Conservation (phyloP, 2,113 vertebrate genomes). For the Casuarius casuarius region DNA sequence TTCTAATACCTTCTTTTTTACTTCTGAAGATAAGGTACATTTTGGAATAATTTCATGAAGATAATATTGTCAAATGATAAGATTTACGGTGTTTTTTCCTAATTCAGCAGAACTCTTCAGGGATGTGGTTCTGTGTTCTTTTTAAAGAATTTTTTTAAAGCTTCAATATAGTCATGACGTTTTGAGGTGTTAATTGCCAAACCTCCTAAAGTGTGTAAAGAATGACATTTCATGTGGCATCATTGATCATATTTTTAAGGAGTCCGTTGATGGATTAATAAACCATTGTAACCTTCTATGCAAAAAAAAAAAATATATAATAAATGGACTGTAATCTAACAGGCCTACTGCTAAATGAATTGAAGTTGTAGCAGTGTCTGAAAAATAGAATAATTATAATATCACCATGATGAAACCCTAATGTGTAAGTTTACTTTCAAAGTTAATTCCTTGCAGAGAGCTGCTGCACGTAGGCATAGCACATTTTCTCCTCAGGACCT, state of each 20-base stretch:
- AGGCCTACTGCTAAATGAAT: slow-evolving; percentile 73
- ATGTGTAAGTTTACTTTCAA: slow-evolving; percentile 5
- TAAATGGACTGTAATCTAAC: slow-evolving; percentile 73
- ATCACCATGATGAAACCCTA: not conserved
- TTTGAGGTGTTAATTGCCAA: slow-evolving; percentile 72
- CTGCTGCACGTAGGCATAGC: not conserved
- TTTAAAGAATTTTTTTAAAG: slow-evolving; percentile 40
- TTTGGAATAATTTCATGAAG: slow-evolving; percentile 56
- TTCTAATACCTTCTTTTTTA: not conserved
- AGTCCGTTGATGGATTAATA: slow-evolving; percentile 78
- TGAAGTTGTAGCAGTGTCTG: slow-evolving; percentile 63
- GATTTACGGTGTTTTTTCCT: slow-evolving; percentile 67
- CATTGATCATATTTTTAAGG: slow-evolving; percentile 76
- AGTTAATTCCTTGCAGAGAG: not conserved
- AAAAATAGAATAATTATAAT: slow-evolving; percentile 53
- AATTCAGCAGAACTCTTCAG: slow-evolving; percentile 57
- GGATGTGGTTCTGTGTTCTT: slow-evolving; percentile 24
- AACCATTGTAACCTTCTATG: slow-evolving; percentile 70
- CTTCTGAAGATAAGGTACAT: slow-evolving; percentile 58
- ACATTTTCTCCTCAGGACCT: not conserved
- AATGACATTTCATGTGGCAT: slow-evolving; percentile 70
- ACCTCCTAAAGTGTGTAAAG: slow-evolving; percentile 71
- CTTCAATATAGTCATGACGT: slow-evolving; percentile 44
- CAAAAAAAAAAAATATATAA: slow-evolving; percentile 71
- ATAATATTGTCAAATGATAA: slow-evolving; percentile 50